phyloP scores from a whole-genome alignment of 2,113 vertebrate species.

The Dissostichus mawsoni region DNA sequence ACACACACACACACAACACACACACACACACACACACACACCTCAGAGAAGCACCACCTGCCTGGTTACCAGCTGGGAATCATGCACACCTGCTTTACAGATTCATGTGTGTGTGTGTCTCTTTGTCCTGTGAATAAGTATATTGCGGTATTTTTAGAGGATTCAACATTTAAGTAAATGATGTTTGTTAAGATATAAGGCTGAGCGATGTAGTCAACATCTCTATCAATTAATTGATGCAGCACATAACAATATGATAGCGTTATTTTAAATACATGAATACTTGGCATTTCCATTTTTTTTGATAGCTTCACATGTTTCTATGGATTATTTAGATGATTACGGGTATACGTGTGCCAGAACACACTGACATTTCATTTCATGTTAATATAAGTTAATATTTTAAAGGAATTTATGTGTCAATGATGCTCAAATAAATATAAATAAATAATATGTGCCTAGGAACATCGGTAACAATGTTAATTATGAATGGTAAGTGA shows the following conservation, averaged over 20 bases:
- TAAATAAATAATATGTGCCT: not conserved
- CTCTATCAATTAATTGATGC: too few species aligned
- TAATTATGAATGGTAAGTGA: not conserved
- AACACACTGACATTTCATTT: not conserved
- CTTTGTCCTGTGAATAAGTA: too few species aligned
- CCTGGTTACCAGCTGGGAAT: conserved; percentile 32
- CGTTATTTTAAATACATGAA: not conserved
- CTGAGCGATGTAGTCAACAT: not conserved
- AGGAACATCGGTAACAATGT: not conserved
- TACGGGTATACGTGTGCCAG: not conserved
- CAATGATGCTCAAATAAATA: not conserved
- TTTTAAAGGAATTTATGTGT: not conserved
- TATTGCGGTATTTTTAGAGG: too few species aligned
- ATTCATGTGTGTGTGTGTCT: too few species aligned
- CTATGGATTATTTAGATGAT: not conserved
- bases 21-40: not conserved
- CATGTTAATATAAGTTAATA: not conserved
- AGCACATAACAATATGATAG: too few species aligned
- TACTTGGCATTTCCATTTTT: not conserved
- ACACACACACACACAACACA: too few species aligned
- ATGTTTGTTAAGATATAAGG: too few species aligned
- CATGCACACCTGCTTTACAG: not conserved
- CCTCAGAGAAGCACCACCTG: conserved; percentile 45
- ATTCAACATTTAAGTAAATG: too few species aligned
- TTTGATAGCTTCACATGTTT: too few species aligned